Evolutionary conservation across 1,140 invertebrate species (phyloP).

Genomic region (Bombus superbus): DNA sequence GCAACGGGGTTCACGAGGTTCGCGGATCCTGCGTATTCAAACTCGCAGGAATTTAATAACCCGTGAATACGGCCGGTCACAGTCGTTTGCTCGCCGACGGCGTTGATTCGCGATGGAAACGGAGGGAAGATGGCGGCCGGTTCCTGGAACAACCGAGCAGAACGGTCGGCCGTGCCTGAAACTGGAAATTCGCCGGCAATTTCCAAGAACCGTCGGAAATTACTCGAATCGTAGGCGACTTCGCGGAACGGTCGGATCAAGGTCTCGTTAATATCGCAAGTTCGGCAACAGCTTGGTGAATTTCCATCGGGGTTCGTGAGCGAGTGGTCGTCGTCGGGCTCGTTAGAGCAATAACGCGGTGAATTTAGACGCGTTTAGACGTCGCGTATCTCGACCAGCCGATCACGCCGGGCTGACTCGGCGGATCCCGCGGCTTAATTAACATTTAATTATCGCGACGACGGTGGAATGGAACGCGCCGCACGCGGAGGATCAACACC

Average conservation of each 20-base stretch:
- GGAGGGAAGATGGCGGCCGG: not conserved
- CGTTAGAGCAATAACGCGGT: not conserved
- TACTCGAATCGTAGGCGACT: not conserved
- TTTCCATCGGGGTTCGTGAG: not conserved
- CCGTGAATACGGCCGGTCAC: constrained; percentile 66
- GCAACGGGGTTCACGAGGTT: constrained; percentile 10
- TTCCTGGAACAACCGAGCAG: constrained; percentile 7
- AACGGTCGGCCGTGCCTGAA: not conserved
- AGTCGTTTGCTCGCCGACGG: constrained; percentile 35
- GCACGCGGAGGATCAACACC: not conserved
- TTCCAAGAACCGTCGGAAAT: not conserved
- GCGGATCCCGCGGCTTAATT: constrained; percentile 8
- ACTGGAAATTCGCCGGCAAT: not conserved
- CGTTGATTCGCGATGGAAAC: not conserved
- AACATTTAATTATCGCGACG: constrained; percentile 29
- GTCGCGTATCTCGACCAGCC: constrained; percentile 10
- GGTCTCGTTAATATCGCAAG: too few relatives aligned
- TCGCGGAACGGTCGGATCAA: not conserved
- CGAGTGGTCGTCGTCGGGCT: not conserved
- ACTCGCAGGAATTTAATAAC: constrained; percentile 73
- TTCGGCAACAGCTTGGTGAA: not conserved
- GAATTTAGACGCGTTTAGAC: not conserved
- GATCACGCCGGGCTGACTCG: not conserved
- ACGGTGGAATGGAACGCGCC: not conserved
- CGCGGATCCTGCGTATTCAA: constrained; percentile 45